These are phyloP conservation scores for Ceratosolen fusciceps DNA, from an alignment of 1,140 invertebrate genomes.

Conservation along the genomic window DNA sequence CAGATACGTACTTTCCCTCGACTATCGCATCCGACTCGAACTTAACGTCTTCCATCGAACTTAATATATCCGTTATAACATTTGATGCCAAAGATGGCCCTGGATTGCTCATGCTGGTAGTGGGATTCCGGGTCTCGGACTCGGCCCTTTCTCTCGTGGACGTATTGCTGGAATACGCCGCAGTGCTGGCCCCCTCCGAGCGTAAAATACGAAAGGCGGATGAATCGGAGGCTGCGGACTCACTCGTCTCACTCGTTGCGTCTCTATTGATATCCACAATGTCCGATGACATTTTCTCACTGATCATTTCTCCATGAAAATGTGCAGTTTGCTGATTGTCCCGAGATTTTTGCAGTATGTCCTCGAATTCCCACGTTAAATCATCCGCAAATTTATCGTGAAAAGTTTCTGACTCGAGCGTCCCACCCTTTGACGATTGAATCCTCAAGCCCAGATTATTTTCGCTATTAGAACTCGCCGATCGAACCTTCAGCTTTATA, in stretches of 20 bases:
- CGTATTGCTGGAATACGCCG: constrained; percentile 65
- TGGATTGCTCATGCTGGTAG: too few species aligned
- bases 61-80: constrained; percentile 1
- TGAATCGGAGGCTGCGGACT: constrained; percentile 50
- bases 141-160: constrained; percentile 65
- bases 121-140: constrained; percentile 55
- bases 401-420: constrained; percentile 57
- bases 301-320: constrained; percentile 24
- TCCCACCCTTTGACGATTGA: constrained; percentile 46
- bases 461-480: neutral
- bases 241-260: constrained; percentile 61
- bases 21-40: neutral
- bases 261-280: constrained; percentile 62
- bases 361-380: constrained; percentile 64
- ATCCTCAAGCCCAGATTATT: constrained; percentile 16
- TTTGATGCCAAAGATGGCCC: neutral
- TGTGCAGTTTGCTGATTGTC: neutral
- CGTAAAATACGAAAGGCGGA: constrained; percentile 58
- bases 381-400: constrained; percentile 64
- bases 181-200: constrained; percentile 59
- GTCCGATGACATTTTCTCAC: constrained; percentile 46
- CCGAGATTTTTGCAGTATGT: constrained; percentile 55
- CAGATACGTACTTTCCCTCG: constrained; percentile 52
- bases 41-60: constrained; percentile 1
- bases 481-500: constrained; percentile 34